Percentiles rank a stretch among this genome's conserved stretches.
phyloP scores from a whole-genome alignment of 2,888 invertebrate genomes.

The Eretmocerus hayati region DNA sequence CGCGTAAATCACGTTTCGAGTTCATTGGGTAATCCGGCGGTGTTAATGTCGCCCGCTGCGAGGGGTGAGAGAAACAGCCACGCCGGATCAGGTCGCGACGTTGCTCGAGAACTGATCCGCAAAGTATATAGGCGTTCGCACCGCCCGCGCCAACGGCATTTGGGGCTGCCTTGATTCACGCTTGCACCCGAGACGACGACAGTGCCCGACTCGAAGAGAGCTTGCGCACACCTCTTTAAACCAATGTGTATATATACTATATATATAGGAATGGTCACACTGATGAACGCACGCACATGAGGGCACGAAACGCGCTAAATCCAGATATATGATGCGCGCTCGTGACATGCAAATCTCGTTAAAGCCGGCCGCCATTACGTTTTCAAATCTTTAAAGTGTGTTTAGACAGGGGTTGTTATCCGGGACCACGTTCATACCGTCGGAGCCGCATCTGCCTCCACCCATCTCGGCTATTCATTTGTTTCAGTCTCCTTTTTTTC shows the following conservation, averaged over 20 bases:
- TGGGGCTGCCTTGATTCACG: background rate
- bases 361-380: constrained; percentile 47
- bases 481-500: background rate
- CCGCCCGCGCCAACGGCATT: too few species aligned
- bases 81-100: constrained; percentile 27
- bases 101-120: constrained; percentile 35
- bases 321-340: constrained; percentile 48
- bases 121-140: constrained; percentile 28
- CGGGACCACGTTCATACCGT: constrained; percentile 19
- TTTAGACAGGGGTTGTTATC: constrained; percentile 44
- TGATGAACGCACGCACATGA: constrained; percentile 10
- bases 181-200: background rate
- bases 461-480: background rate
- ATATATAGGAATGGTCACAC: too few species aligned
- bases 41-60: constrained; percentile 39
- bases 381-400: constrained; percentile 49
- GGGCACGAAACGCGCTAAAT: constrained; percentile 38
- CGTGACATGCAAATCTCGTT: constrained; percentile 48
- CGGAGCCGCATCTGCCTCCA: background rate
- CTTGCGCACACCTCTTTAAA: too few species aligned
- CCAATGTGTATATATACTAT: too few species aligned
- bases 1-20: constrained; percentile 41
- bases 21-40: constrained; percentile 44
- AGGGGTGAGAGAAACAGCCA: constrained; percentile 25
- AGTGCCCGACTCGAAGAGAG: background rate